phyloP scores from a whole-genome alignment of 2,797 vertebrate species.

The Borostomias antarcticus region DNA sequence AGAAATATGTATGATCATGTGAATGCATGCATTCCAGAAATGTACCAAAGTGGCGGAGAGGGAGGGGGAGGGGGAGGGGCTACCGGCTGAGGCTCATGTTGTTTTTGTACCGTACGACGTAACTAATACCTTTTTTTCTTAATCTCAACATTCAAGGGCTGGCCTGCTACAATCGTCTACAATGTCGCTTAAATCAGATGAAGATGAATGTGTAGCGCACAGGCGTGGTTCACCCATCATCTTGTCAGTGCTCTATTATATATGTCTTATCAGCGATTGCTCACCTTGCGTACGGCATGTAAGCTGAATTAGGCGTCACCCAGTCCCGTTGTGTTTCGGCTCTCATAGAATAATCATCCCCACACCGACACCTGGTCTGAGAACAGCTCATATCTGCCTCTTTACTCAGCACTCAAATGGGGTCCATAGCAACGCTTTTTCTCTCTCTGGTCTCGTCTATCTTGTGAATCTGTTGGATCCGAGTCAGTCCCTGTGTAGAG shows the following conservation, averaged over 20 bases:
- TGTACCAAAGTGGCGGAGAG: conserved; percentile 63
- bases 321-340: too few relatives aligned
- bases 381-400: not conserved
- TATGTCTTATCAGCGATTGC: too few relatives aligned
- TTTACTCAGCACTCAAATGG: not conserved
- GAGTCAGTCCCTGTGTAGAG: not conserved
- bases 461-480: not conserved
- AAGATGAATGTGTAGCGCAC: conserved; percentile 2
- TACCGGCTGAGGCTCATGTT: conserved; percentile 24
- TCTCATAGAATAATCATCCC: not conserved
- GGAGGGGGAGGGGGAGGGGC: conserved; percentile 30
- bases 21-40: conserved; percentile 72
- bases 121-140: not conserved
- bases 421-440: not conserved
- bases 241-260: not conserved
- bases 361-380: conserved; percentile 15
- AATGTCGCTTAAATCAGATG: not conserved
- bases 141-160: conserved; percentile 10
- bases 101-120: conserved; percentile 30
- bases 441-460: not conserved
- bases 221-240: conserved; percentile 9
- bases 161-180: conserved; percentile 13
- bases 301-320: too few relatives aligned
- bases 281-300: too few relatives aligned
- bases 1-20: conserved; percentile 49